phyloP scores from a whole-genome alignment of 2,113 vertebrate genomes.

The Petrocephalus microphthalmus region DNA sequence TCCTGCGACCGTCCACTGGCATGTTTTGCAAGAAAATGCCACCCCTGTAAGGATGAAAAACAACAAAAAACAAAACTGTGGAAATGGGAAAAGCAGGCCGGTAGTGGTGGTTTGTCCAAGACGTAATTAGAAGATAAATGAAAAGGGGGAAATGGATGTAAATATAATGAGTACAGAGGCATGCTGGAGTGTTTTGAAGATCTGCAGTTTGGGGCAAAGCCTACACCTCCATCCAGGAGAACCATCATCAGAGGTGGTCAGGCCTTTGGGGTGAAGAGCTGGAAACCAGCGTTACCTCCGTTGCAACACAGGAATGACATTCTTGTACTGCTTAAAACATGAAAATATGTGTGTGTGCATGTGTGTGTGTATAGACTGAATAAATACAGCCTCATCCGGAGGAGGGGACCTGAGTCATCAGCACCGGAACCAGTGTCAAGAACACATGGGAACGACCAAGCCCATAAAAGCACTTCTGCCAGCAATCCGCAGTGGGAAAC shows the following conservation, averaged over 20 bases:
- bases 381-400: not conserved
- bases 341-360: not conserved
- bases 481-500: not conserved
- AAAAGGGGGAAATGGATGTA: conserved; percentile 3
- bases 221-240: not conserved
- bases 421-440: not conserved
- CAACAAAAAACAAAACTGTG: conserved; percentile 4
- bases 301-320: not conserved
- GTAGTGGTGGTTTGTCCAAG: not conserved
- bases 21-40: conserved; percentile 41
- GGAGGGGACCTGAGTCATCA: not conserved
- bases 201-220: not conserved
- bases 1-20: conserved; percentile 49
- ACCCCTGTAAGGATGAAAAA: not conserved
- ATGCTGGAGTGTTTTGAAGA: not conserved
- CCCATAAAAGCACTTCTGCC: conserved; percentile 9
- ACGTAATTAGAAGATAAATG: not conserved
- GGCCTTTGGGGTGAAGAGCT: not conserved
- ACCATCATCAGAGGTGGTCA: not conserved
- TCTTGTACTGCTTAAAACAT: not conserved
- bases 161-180: not conserved
- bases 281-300: not conserved
- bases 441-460: not conserved
- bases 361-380: not conserved
- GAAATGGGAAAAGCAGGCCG: not conserved